Evolutionary conservation across 1,140 invertebrate species (phyloP), one percentile per base, ranked within the genome.

Genomic region (Cydia amplana): DNA sequence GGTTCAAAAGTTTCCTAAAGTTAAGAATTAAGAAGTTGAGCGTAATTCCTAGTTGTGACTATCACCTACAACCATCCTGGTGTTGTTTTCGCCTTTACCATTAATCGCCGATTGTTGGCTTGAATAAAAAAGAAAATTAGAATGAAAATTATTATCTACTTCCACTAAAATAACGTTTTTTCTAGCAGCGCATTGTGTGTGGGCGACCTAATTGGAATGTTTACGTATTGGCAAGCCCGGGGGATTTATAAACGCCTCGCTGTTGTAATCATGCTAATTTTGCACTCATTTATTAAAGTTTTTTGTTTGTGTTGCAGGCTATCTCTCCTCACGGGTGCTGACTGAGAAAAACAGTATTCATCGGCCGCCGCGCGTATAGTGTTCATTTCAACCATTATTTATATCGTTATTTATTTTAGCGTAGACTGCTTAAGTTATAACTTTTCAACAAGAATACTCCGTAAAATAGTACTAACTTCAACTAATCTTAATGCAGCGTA

Each of bases 361-460:
- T 23, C 64, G 77, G 72, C 70, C 36, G 55, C n/a, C n/a, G 51
- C 14, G 51, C 73, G 60, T 79, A 10, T 10, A 79, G 79, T 67
- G 77, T 77, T 79, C 76, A 79, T 81, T 78, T 72, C 49, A 76
- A 77, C 77, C 81, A 80, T 82, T 86, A 88, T 87, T 90, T 88
- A 86, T 87, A 79, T 82, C 77, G 80, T 84, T 82, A 87, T 85
- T 88, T 85, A 87, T 87, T 86, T 76, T 82, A 82, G 78, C 65
- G 14, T 80, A 84, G 74, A 67, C 40, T 79, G 63, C n/a, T 79
- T 79, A 83, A 82, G 81, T 81, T 80, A 84, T 82, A 82, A 51
- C 60, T 36, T 67, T 40, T 74, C 74, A 76, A 60, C 67, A 75
- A 80, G 28, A 78, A 78, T 79, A 79, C 77, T 80, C 80, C 74